Conservation (phyloP, 2,797 vertebrate species). For the Lerista edwardsae region DNA sequence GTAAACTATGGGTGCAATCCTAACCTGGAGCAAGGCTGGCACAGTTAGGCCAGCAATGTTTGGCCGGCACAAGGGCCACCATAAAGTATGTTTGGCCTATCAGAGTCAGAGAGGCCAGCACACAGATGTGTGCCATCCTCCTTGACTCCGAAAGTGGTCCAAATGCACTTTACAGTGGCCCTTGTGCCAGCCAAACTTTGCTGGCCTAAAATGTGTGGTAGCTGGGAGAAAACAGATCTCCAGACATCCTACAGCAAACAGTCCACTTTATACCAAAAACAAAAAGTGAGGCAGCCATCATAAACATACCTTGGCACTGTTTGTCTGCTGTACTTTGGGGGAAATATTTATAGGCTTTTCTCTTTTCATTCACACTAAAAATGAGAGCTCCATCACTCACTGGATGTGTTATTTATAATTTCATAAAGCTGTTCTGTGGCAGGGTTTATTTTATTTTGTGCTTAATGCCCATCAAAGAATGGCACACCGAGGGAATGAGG, state of each 20-base stretch:
- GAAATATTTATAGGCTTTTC: conserved; percentile 75
- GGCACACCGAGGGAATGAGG: conserved; percentile 59
- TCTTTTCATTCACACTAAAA: conserved; percentile 72
- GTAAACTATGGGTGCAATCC: too few species aligned
- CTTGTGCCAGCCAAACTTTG: too few species aligned
- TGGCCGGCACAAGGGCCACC: too few species aligned
- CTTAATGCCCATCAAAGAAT: conserved; percentile 84
- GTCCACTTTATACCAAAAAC: conserved; percentile 49
- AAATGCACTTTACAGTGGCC: too few species aligned
- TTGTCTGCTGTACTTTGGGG: conserved; percentile 57
- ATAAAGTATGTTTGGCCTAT: too few species aligned
- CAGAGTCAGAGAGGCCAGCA: too few species aligned
- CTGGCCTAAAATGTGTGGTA: too few species aligned
- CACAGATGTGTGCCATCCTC: too few species aligned
- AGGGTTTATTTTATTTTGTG: conserved; percentile 86
- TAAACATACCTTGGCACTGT: conserved; percentile 58
- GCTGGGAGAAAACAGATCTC: conserved; percentile 42
- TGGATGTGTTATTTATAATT: conserved; percentile 85
- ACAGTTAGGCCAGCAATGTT: too few species aligned
- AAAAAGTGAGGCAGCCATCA: conserved; percentile 45
- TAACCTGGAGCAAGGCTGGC: too few species aligned
- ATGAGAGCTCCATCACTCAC: conserved; percentile 75
- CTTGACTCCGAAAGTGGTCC: too few species aligned
- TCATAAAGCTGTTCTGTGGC: conserved; percentile 89
- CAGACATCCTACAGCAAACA: conserved; percentile 58